Evolutionary conservation across 1,140 invertebrate genomes (phyloP), one percentile per base, ranked within the genome.

Genomic region (Idris sp.): DNA sequence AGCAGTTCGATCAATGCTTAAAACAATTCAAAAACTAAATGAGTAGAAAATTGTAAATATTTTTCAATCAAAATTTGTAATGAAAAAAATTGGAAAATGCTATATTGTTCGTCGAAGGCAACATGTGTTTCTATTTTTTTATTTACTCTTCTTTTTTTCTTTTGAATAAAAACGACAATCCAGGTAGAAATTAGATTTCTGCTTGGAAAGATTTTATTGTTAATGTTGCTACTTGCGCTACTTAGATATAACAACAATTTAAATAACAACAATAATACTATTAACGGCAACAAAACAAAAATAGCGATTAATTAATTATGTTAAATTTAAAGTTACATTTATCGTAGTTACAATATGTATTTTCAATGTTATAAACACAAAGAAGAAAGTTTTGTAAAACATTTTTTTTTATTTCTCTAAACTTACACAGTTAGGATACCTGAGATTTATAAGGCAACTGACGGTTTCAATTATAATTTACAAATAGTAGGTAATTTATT

Each of bases 181-280:
- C n/a, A n/a, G n/a, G n/a, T n/a, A n/a, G n/a, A n/a, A n/a, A n/a
- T n/a, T n/a, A n/a, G n/a, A n/a, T n/a, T n/a, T n/a, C n/a, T n/a
- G n/a, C n/a, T n/a, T n/a, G n/a, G n/a, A n/a, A n/a, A n/a, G n/a
- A n/a, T n/a, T n/a, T n/a, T n/a, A n/a, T n/a, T n/a, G n/a, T n/a
- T n/a, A n/a, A 19, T n/a, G 16, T 19, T 5, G 14, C 43, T 56
- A 51, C 36, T 22, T 56, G 43, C 19, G n/a, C 48, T 62, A 46
- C 10, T 48, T 41, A 38, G 30, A 56, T 16, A 67, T 74, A 67
- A 74, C 40, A 58, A 65, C 44, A 73, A 74, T 49, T 59, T 10
- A 22, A 74, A 67, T 74, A 74, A 74, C 72, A 64, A 62, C 69
- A 75, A 75, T 68, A 75, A 75, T 69, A 75, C 72, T 75, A 75